These are phyloP conservation scores for Gallinago nigripennis DNA, from an alignment of 2,797 vertebrate genomes.

Conservation along the genomic window DNA sequence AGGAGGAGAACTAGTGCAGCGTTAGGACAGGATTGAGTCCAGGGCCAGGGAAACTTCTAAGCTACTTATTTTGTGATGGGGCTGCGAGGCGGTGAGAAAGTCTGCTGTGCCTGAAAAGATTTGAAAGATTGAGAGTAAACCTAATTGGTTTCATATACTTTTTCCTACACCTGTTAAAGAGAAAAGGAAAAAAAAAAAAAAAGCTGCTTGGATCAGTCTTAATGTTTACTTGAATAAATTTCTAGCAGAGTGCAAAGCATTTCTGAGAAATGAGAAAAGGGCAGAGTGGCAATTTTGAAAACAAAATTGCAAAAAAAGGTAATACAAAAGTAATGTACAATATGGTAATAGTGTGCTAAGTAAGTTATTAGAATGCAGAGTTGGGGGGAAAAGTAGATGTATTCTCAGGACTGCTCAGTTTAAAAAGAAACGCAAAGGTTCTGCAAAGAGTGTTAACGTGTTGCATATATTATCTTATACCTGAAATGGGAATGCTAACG, in stretches of 20 bases:
- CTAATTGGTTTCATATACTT: background rate
- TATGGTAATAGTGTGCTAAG: slow-evolving; percentile 51
- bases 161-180: background rate
- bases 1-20: background rate
- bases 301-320: slow-evolving; percentile 56
- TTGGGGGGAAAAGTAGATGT: background rate
- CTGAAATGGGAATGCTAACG: slow-evolving; percentile 40
- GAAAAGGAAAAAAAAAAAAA: background rate
- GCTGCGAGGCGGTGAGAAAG: background rate
- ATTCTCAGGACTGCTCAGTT: slow-evolving; percentile 42
- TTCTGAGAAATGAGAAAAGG: slow-evolving; percentile 44
- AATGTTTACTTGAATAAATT: slow-evolving; percentile 28
- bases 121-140: background rate
- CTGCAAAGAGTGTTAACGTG: slow-evolving; percentile 57
- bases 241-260: background rate
- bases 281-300: slow-evolving; percentile 51
- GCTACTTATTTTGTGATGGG: background rate
- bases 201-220: background rate
- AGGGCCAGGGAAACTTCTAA: background rate
- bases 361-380: slow-evolving; percentile 66
- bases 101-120: background rate
- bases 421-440: slow-evolving; percentile 57
- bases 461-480: slow-evolving; percentile 62
- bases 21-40: background rate
- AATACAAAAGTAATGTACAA: slow-evolving; percentile 43